A percentile compares a stretch with the other conserved stretches of the same genome.
phyloP scores from a whole-genome alignment of 1,140 invertebrate genomes.

The Pectinophora gossypiella region DNA sequence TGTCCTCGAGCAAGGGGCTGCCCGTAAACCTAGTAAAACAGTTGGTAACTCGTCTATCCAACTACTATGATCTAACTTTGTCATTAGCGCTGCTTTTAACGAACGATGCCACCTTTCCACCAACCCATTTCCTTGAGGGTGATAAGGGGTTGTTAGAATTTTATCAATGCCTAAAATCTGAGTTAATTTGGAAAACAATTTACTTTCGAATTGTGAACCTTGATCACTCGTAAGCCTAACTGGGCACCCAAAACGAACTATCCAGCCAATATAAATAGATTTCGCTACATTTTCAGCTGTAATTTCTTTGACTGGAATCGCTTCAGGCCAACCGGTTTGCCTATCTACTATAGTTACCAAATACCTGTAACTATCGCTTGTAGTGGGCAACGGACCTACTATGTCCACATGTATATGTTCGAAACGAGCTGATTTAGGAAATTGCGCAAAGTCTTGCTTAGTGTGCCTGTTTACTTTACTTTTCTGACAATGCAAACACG shows the following conservation, averaged over 20 bases:
- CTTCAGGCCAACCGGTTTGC: conserved; percentile 67
- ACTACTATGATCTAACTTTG: conserved; percentile 2
- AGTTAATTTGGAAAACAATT: conserved; percentile 30
- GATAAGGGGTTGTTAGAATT: conserved; percentile 46
- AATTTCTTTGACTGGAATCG: conserved; percentile 57
- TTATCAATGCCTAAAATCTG: conserved; percentile 27
- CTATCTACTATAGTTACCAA: conserved; percentile 64
- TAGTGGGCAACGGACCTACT: conserved; percentile 57
- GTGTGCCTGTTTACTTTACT: conserved; percentile 12
- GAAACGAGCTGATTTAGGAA: conserved; percentile 34
- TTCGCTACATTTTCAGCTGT: conserved; percentile 31
- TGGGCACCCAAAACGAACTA: conserved; percentile 38
- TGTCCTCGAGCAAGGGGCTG: conserved; percentile 17
- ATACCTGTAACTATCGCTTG: conserved; percentile 38
- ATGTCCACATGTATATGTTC: conserved; percentile 71
- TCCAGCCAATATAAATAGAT: conserved; percentile 26
- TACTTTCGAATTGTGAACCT: conserved; percentile 50
- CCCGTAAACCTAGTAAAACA: conserved; percentile 38
- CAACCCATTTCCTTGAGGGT: conserved; percentile 51
- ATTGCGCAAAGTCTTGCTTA: not conserved
- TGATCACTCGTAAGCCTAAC: conserved; percentile 40
- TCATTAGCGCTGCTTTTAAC: conserved; percentile 50
- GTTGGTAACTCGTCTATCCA: conserved; percentile 44
- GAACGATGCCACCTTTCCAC: conserved; percentile 52
- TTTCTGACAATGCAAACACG: conserved; percentile 30